A percentile compares a stretch with the other conserved stretches of the same genome.
Evolutionary conservation across 2,797 vertebrate species (phyloP).

Genomic region (Enoplosus armatus): DNA sequence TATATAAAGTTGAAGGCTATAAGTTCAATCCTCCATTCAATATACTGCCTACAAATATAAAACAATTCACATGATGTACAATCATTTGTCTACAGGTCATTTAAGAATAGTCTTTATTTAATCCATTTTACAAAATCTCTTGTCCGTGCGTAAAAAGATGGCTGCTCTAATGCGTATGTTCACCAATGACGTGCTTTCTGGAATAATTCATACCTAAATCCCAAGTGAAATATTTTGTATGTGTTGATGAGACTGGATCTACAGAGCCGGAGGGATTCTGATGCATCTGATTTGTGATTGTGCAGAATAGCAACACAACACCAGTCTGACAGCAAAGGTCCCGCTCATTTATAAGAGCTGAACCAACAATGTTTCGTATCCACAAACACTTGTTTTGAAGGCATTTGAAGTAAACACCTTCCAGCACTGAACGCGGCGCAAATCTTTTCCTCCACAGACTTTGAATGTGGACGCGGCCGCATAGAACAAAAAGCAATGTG

Average conservation of each 20-base stretch:
- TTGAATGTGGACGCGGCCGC: constrained; percentile 26
- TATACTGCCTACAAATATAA: neutral
- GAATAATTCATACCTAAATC: constrained; percentile 18
- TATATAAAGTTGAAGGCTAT: rapidly evolving
- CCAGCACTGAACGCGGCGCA: neutral
- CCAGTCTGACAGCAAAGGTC: constrained; percentile 6
- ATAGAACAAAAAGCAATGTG: neutral
- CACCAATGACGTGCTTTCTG: constrained; percentile 16
- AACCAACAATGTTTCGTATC: constrained; percentile 17
- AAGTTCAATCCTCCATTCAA: neutral
- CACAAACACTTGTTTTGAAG: constrained; percentile 26
- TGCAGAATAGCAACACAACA: neutral
- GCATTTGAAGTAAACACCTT: constrained; percentile 17
- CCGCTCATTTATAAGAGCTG: constrained; percentile 13
- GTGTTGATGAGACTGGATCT: constrained; percentile 11
- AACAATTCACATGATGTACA: constrained; percentile 21
- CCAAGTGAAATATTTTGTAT: constrained; percentile 8
- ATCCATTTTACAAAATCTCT: constrained; percentile 45
- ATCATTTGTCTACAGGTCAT: neutral
- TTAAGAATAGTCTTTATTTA: constrained; percentile 62
- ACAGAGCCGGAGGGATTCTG: neutral
- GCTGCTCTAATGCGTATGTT: neutral
- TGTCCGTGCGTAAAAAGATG: constrained; percentile 40
- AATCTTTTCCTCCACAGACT: constrained; percentile 8
- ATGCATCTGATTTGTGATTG: neutral